Base-by-base conservation (phyloP, 2,888 invertebrate genomes). In the Griposia aprilina region DNA sequence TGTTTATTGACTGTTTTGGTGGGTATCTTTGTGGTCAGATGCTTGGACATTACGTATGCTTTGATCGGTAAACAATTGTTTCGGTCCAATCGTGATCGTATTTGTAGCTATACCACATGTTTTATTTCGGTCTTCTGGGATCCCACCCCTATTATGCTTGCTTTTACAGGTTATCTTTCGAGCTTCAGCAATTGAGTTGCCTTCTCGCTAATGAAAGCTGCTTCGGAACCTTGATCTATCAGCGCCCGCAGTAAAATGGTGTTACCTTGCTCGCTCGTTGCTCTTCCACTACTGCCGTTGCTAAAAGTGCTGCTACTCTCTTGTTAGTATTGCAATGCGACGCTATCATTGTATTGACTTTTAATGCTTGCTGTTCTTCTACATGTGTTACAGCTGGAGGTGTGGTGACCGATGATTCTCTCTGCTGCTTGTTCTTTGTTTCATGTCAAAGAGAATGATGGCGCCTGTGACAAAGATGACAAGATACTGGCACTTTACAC, bases 401-500 rank as follows among this genome's bases (percentile, higher is more conserved):
- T n/a, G 65, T 4, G n/a, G 45, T 45, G 65, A 65, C 45, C 41
- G 65, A 65, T 65, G 45, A 13, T 3, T 65, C 57, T 55, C 55
- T 23, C 2, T n/a, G 57, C 57, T 59, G 57, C 57, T 59, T 55
- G 55, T 20, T 10, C 55, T 23, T 55, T 23, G 55, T 55, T 59
- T 57, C n/a, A 57, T 57, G 57, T n/a, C n/a, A 57, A 57, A 57
- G 57, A 13, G 41, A 45, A 65, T 45, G 65, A 65, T 65, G 65
- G 41, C 65, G 65, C 65, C 65, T 41, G 7, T 65, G 13, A 45
- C 65, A 65, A 41, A 65, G n/a, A 65, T 41, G 41, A 65, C 65
- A 65, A n/a, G 65, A 65, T 23, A 65, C 65, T n/a, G 65, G 65
- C 65, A 65, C 65, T 65, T 41, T 65, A 45, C 41, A 45, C n/a